Percentiles rank a stretch among this genome's conserved stretches.
Conservation (phyloP, 1,140 invertebrate species). For the Sycophaga agraensis region DNA sequence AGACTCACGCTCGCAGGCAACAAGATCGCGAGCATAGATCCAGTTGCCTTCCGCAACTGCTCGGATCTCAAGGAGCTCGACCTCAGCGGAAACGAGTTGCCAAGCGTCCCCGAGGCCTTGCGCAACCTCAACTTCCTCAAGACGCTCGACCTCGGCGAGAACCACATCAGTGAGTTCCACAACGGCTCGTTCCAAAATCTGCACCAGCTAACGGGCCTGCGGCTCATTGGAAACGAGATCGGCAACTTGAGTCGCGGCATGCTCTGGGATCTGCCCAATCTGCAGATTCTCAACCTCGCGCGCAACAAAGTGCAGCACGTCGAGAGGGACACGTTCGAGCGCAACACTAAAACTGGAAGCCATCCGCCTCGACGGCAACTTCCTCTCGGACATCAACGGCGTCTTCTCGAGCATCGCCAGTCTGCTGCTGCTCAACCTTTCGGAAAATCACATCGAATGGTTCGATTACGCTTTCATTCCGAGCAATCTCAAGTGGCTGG, state of each 20-base stretch:
- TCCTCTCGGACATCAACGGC: slow-evolving; percentile 82
- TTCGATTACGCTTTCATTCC: slow-evolving; percentile 89
- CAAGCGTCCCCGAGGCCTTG: slow-evolving; percentile 78
- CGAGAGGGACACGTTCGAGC: slow-evolving; percentile 78
- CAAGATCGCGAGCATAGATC: slow-evolving; percentile 75
- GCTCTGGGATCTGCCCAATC: slow-evolving; percentile 78
- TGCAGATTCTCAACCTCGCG: slow-evolving; percentile 84
- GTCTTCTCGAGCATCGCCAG: slow-evolving; percentile 79
- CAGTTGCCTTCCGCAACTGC: slow-evolving; percentile 85
- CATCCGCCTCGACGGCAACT: slow-evolving; percentile 83
- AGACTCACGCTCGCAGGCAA: slow-evolving; percentile 85
- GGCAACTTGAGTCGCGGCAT: slow-evolving; percentile 81
- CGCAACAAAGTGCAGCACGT: slow-evolving; percentile 84
- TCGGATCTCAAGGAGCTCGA: slow-evolving; percentile 88
- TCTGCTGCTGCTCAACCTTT: slow-evolving; percentile 84
- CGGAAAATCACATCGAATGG: slow-evolving; percentile 87
- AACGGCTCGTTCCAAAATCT: slow-evolving; percentile 83
- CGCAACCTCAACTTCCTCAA: slow-evolving; percentile 80
- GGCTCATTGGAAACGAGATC: slow-evolving; percentile 83
- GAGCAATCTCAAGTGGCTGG: slow-evolving; percentile 84
- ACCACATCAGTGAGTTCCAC: slow-evolving; percentile 76
- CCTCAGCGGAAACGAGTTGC: slow-evolving; percentile 81
- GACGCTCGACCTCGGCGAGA: slow-evolving; percentile 84
- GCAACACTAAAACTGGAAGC: slow-evolving; percentile 78
- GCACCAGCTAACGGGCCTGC: slow-evolving; percentile 79